Conservation (phyloP, 1,140 invertebrate species). For the Nephila pilipes region DNA sequence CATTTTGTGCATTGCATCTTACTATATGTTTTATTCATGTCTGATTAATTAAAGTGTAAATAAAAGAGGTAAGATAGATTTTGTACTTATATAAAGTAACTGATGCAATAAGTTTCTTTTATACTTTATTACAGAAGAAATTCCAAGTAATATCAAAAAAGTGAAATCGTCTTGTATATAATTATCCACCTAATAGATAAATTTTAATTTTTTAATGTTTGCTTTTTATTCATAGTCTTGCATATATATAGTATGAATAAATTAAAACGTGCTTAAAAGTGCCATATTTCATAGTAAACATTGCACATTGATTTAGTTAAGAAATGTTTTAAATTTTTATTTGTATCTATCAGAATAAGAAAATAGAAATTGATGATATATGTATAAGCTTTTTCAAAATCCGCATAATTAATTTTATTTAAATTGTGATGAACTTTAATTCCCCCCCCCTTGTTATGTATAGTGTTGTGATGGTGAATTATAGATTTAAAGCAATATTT, state of each 20-base stretch:
- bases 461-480: no score
- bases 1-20: not conserved
- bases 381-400: no score
- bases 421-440: no score
- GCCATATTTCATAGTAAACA: not conserved
- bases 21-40: not conserved
- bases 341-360: no score
- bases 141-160: not conserved
- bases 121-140: not conserved
- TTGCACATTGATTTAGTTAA: not conserved
- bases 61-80: not conserved
- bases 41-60: not conserved
- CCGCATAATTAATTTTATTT: no score
- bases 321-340: no score
- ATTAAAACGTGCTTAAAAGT: not conserved
- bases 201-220: not conserved
- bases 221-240: not conserved
- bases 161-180: not conserved
- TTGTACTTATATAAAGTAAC: not conserved
- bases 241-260: not conserved
- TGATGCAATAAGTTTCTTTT: not conserved
- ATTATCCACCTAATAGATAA: not conserved
- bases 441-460: no score
- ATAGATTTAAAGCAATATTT: no score
- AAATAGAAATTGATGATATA: no score